These are phyloP conservation scores for Sitobion miscanthi DNA, from an alignment of 1,140 invertebrate genomes.

Conservation along the genomic window DNA sequence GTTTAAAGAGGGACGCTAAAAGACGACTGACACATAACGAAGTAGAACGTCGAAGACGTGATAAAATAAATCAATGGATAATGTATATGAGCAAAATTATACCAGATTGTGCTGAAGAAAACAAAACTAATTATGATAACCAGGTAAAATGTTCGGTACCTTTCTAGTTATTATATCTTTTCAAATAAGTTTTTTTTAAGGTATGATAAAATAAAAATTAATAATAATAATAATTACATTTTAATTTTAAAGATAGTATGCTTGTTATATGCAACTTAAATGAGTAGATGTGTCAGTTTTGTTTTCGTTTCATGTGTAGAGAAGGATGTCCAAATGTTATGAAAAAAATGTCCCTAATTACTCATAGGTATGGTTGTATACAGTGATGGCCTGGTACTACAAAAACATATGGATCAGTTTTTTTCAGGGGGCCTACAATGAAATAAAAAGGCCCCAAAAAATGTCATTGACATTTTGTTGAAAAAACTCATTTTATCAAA, in stretches of 20 bases:
- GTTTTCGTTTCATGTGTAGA: background rate
- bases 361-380: background rate
- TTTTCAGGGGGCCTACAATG: too few species aligned
- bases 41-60: constrained; percentile 68
- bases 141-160: constrained; percentile 62
- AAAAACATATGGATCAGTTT: too few species aligned
- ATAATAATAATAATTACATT: background rate
- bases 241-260: background rate
- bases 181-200: background rate
- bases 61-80: constrained; percentile 80
- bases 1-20: constrained; percentile 64
- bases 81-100: constrained; percentile 73
- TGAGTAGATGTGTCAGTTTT: background rate
- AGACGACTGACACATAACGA: constrained; percentile 69
- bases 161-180: background rate
- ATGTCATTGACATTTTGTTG: too few species aligned
- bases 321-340: background rate
- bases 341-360: background rate
- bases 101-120: constrained; percentile 65
- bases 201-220: background rate
- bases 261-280: background rate
- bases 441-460: too few species aligned
- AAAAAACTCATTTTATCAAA: too few species aligned
- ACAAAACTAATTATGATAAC: constrained; percentile 66
- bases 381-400: too few species aligned